Percentiles rank a stretch among this genome's conserved stretches.
Conservation (phyloP, 2,888 invertebrate species). For the Xanthorhoe spadicearia region DNA sequence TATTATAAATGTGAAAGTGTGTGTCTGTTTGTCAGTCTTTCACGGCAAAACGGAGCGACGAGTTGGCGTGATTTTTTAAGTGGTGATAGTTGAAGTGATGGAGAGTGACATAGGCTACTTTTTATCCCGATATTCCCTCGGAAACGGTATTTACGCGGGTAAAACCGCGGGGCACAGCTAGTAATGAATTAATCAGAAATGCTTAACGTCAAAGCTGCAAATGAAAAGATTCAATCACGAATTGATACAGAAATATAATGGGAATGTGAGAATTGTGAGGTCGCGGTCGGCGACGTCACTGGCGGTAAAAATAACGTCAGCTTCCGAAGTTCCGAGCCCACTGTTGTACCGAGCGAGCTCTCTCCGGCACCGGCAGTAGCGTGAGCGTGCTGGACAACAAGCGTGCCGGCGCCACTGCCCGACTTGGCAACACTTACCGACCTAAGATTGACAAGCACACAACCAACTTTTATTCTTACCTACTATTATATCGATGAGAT, state of each 20-base stretch:
- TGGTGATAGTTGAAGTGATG: too few relatives aligned
- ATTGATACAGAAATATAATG: constrained; percentile 47
- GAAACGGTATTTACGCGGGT: too few relatives aligned
- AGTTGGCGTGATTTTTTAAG: too few relatives aligned
- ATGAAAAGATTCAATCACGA: constrained; percentile 10
- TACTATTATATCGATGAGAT: too few relatives aligned
- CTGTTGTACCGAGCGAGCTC: background rate
- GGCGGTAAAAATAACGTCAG: constrained; percentile 59
- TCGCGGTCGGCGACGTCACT: constrained; percentile 31
- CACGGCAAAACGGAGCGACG: too few relatives aligned
- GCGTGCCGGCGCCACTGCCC: background rate
- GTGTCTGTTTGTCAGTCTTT: too few relatives aligned
- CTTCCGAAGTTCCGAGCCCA: constrained; percentile 25
- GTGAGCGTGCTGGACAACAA: background rate
- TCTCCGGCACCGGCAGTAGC: background rate
- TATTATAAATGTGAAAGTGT: too few relatives aligned
- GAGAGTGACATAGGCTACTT: too few relatives aligned
- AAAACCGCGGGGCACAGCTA: too few relatives aligned
- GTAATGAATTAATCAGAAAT: too few relatives aligned
- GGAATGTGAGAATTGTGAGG: constrained; percentile 33
- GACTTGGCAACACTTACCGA: background rate
- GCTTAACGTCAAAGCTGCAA: background rate
- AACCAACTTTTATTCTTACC: background rate
- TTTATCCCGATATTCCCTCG: too few relatives aligned
- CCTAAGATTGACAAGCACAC: background rate